Conservation (phyloP, 2,113 vertebrate genomes). For the Hydrochoerus hydrochaeris region DNA sequence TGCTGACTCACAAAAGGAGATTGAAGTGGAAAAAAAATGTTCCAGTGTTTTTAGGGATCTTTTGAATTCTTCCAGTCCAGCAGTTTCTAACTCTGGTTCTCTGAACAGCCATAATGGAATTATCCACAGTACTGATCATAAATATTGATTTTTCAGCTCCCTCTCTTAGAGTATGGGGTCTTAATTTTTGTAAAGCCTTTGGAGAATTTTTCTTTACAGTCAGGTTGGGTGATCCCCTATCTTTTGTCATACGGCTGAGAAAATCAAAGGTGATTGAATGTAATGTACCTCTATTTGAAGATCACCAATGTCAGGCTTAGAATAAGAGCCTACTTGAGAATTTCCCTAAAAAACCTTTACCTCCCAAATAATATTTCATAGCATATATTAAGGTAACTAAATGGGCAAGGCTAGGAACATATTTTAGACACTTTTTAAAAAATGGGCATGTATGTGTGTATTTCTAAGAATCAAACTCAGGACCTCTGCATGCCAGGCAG, state of each 20-base stretch:
- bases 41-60: not conserved
- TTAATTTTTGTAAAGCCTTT: not conserved
- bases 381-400: not conserved
- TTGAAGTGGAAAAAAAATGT: not conserved
- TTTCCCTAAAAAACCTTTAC: not conserved
- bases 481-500: not conserved
- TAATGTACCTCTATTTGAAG: not conserved
- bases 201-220: not conserved
- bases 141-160: not conserved
- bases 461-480: not conserved
- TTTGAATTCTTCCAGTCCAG: not conserved
- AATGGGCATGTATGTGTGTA: not conserved
- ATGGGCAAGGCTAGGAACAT: not conserved
- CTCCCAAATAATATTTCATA: not conserved
- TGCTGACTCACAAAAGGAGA: not conserved
- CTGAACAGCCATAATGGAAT: not conserved
- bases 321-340: not conserved
- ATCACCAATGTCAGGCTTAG: not conserved
- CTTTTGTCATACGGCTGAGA: not conserved
- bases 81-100: not conserved
- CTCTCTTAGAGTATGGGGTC: not conserved
- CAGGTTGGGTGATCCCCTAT: not conserved
- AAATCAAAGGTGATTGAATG: constrained; percentile 27
- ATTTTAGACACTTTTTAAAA: constrained; percentile 24
- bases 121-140: not conserved